Evolutionary conservation across 2,888 invertebrate genomes (phyloP).

Genomic region (Nephrocerus scutellatus): DNA sequence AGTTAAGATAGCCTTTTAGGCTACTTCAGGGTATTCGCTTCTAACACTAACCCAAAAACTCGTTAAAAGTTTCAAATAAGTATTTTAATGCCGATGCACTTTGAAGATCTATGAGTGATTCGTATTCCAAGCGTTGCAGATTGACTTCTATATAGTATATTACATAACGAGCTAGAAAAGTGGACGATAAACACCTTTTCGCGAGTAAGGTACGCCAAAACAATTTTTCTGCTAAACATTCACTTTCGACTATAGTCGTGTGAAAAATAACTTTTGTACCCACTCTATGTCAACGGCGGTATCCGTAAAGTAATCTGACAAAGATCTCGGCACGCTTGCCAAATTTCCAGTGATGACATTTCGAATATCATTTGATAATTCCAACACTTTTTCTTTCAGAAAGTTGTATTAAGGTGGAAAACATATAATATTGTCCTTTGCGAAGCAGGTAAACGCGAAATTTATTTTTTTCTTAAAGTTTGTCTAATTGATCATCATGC

Average conservation of each 20-base stretch:
- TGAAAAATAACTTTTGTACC: too few species aligned
- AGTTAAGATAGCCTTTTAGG: neutral
- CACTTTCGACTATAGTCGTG: too few species aligned
- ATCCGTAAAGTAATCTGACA: neutral
- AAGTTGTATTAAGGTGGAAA: constrained; percentile 2
- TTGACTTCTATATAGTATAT: too few species aligned
- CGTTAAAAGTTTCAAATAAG: neutral
- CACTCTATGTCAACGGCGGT: too few species aligned
- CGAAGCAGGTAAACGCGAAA: neutral
- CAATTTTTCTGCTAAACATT: too few species aligned
- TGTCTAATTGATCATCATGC: constrained; percentile 4
- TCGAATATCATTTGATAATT: neutral
- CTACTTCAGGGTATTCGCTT: neutral
- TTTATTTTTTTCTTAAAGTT: constrained; percentile 1
- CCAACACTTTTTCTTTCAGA: constrained; percentile 1
- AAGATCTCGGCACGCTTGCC: neutral
- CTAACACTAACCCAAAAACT: constrained; percentile 4
- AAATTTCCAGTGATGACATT: too few species aligned
- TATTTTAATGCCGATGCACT: constrained; percentile 1
- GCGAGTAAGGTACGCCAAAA: too few species aligned
- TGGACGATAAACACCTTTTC: too few species aligned
- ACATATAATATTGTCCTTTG: constrained; percentile 1
- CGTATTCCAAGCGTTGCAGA: too few species aligned
- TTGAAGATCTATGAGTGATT: neutral
- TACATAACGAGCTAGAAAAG: too few species aligned